A percentile compares a stretch with the other conserved stretches of the same genome.
Conservation (phyloP, 2,888 invertebrate genomes). For the Pogonocherus hispidulus region DNA sequence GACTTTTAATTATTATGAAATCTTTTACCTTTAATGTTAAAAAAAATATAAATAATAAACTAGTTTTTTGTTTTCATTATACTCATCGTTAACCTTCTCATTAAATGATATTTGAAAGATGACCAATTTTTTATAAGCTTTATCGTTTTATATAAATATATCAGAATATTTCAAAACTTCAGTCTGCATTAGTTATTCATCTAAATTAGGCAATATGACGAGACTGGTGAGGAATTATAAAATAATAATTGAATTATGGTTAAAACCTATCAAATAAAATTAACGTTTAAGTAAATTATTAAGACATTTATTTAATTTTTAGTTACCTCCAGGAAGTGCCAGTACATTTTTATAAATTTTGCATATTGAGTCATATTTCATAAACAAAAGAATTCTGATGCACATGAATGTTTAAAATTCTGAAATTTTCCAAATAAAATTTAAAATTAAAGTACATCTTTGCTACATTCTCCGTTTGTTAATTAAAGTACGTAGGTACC, state of each 20-base stretch:
- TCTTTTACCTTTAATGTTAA: neutral
- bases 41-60: neutral
- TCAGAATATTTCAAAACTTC: neutral
- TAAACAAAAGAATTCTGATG: no score
- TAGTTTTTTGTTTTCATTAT: neutral
- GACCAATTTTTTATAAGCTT: neutral
- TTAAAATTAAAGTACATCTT: no score
- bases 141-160: neutral
- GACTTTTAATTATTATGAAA: neutral
- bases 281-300: no score
- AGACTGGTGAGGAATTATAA: neutral
- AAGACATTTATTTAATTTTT: no score
- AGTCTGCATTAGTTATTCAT: neutral
- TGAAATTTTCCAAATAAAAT: no score
- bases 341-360: no score
- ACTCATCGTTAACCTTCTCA: neutral
- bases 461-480: no score
- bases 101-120: neutral
- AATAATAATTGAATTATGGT: constrained; percentile 1
- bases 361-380: no score
- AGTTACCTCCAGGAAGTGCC: no score
- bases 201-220: neutral
- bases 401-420: no score
- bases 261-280: no score
- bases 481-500: no score